These are phyloP conservation scores for Erythrocebus patas DNA, from an alignment of 2,113 vertebrate species.

Conservation along the genomic window DNA sequence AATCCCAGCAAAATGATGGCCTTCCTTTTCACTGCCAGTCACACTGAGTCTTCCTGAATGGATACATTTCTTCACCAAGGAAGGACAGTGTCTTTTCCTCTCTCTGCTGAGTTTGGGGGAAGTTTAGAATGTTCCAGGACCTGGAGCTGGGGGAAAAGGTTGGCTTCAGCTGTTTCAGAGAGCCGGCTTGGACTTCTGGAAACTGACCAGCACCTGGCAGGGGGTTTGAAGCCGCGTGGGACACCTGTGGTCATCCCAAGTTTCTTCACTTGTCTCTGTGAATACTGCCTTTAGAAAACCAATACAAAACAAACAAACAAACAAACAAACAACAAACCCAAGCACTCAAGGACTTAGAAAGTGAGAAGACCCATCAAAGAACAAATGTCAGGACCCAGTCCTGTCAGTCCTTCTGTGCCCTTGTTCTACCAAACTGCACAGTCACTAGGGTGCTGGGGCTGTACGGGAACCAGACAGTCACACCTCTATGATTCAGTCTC, in stretches of 20 bases:
- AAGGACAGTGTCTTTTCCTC: background rate
- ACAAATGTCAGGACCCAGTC: background rate
- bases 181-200: background rate
- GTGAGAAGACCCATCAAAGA: background rate
- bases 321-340: background rate
- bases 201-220: background rate
- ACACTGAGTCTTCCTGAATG: background rate
- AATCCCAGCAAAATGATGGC: background rate
- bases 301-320: background rate
- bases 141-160: background rate
- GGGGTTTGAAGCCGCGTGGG: background rate
- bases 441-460: rapidly evolving
- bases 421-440: background rate
- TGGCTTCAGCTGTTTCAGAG: background rate
- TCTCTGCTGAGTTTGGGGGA: background rate
- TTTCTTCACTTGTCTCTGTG: background rate
- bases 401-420: background rate
- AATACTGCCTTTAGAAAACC: background rate
- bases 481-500: background rate
- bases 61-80: background rate
- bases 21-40: background rate
- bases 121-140: background rate
- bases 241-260: background rate
- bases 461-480: background rate
- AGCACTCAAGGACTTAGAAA: background rate